A percentile compares a stretch with the other conserved stretches of the same genome.
Conservation (phyloP, 1,140 invertebrate species). For the Bombus picipes region DNA sequence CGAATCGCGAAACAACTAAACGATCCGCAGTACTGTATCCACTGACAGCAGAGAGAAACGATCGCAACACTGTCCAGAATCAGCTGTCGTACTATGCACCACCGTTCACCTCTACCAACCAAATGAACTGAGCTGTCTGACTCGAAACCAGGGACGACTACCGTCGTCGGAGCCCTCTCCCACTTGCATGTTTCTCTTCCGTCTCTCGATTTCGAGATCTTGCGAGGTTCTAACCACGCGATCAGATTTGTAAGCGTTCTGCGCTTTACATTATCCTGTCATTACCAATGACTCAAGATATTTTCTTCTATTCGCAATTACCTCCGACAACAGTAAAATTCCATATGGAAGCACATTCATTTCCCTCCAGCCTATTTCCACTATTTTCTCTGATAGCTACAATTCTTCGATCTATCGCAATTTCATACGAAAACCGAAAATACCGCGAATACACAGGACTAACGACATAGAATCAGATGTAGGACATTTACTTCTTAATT, state of each 20-base stretch:
- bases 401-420: not conserved
- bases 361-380: not conserved
- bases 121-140: slow-evolving; percentile 59
- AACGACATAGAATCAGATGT: too few species aligned
- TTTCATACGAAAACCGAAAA: not conserved
- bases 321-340: not conserved
- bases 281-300: slow-evolving; percentile 1
- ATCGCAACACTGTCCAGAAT: slow-evolving; percentile 57
- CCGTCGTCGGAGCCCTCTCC: slow-evolving; percentile 12
- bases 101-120: slow-evolving; percentile 53
- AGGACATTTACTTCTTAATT: not conserved
- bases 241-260: not conserved
- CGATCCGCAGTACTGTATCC: slow-evolving; percentile 31
- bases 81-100: slow-evolving; percentile 68
- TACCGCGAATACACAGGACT: not conserved
- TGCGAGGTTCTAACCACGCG: not conserved
- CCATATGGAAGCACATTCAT: not conserved
- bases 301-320: not conserved
- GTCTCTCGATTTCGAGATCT: not conserved
- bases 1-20: slow-evolving; percentile 15
- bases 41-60: slow-evolving; percentile 50
- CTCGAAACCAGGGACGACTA: slow-evolving; percentile 47
- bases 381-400: not conserved
- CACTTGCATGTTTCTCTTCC: not conserved
- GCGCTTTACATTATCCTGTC: not conserved